These are phyloP conservation scores for Geothlypis trichas DNA, from an alignment of 2,113 vertebrate species.

Conservation along the genomic window DNA sequence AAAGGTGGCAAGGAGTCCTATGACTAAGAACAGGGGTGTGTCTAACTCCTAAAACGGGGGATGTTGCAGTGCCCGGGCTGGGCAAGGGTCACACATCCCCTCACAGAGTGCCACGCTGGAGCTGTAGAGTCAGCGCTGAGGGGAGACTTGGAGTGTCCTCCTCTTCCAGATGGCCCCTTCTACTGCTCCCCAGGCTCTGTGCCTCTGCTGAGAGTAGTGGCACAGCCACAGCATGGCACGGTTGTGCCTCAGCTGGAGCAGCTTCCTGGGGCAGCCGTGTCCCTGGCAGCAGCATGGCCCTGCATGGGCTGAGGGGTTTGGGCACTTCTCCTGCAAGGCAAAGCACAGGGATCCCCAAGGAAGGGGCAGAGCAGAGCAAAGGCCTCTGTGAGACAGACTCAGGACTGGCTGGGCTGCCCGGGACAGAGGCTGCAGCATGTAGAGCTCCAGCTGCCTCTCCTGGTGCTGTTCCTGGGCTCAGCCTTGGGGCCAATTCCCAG, in stretches of 20 bases:
- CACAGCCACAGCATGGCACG: neutral
- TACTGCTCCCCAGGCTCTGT: neutral
- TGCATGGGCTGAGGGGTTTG: neutral
- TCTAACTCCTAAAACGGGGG: neutral
- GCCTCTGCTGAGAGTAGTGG: neutral
- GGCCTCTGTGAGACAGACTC: rapidly evolving
- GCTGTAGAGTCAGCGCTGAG: neutral
- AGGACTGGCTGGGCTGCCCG: neutral
- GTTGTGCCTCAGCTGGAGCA: neutral
- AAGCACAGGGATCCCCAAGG: neutral
- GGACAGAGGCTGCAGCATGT: too few relatives aligned
- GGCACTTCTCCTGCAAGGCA: neutral
- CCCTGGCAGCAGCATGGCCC: rapidly evolving
- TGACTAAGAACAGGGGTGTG: rapidly evolving
- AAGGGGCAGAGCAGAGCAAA: rapidly evolving
- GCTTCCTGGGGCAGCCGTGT: neutral
- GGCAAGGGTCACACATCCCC: neutral
- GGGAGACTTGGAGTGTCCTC: neutral
- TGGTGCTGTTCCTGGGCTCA: neutral
- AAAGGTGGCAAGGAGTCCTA: too few relatives aligned
- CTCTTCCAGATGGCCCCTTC: neutral
- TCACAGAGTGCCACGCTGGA: rapidly evolving
- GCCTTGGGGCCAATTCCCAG: rapidly evolving
- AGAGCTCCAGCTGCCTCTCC: neutral
- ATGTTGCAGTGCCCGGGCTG: neutral